phyloP scores from a whole-genome alignment of 2,888 invertebrate genomes.

The Pyralis farinalis region DNA sequence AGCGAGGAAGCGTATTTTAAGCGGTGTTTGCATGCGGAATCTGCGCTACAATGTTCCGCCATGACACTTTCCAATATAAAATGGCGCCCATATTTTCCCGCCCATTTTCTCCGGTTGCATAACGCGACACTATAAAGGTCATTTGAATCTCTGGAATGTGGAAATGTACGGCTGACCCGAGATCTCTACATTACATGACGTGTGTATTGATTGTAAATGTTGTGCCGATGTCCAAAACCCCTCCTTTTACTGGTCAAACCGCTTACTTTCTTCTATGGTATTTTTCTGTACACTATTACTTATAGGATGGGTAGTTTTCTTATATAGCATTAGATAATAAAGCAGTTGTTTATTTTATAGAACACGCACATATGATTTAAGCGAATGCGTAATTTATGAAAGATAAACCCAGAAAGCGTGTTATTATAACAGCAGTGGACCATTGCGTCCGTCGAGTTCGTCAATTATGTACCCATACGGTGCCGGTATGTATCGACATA shows the following conservation, averaged over 20 bases:
- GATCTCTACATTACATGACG: not conserved
- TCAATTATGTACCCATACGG: not conserved
- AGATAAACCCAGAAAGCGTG: not conserved
- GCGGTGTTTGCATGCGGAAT: conserved; percentile 29
- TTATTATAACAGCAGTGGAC: not conserved
- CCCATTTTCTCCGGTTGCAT: conserved; percentile 39
- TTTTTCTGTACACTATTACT: not conserved
- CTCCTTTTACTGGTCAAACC: not conserved
- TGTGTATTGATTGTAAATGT: not conserved
- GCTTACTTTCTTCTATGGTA: not conserved
- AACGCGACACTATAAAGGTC: conserved; percentile 21
- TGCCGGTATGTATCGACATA: not conserved
- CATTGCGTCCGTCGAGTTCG: not conserved
- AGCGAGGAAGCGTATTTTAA: not conserved
- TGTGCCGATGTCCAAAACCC: not conserved
- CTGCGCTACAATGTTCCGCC: conserved; percentile 25
- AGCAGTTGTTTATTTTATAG: not conserved
- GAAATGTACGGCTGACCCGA: conserved; percentile 3
- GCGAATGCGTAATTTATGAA: too few relatives aligned
- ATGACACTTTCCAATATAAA: conserved; percentile 51
- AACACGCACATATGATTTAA: not conserved
- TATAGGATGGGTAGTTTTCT: too few relatives aligned
- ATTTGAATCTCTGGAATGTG: not conserved
- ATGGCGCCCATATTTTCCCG: conserved; percentile 42
- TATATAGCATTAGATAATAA: not conserved